Evolutionary conservation across 2,113 vertebrate genomes (phyloP), one percentile per base, ranked within the genome.

Genomic region (Rhinopomastus cyanomelas): DNA sequence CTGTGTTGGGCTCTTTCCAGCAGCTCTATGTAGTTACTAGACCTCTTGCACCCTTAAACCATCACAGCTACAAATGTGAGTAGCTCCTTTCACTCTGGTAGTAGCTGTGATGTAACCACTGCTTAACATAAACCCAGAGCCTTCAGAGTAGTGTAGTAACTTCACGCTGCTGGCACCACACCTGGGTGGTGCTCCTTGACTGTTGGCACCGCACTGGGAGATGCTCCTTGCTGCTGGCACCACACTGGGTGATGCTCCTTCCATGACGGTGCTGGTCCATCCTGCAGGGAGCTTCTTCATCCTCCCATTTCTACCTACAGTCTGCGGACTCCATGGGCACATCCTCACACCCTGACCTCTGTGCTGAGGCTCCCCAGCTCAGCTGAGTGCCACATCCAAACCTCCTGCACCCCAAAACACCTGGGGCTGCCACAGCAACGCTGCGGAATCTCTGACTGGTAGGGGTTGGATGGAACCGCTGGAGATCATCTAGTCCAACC

Each of bases 311-410:
- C 25, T 9, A 29, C 56, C 18, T 6, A 2, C 2, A 6, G 52
- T 18, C 73, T 22, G 12, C 11, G 32, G 6, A 5, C 27, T 34
- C 55, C 27, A 25, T 6, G 9, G 55, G 9, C 1, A 1, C 29
- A 5, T 3, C 16, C 13, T 1, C 9, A 20, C 48, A 32, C 22
- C 80, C 20, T 14, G 3, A 29, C 15, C 48, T 16, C 66, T 17
- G 13, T 1, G 13, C 52, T 15, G 11, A 37, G 36, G 52, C 32
- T 49, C 11, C 16, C 16, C 64, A 36, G 49, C 59, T 77, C 25
- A 44, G 2, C 4, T 0, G 11, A 30, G 49, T 1, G 6, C 53
- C 5, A 0, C 53, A 13, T 22, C 8, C 32, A 57, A 3, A 16
- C 11, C 59, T 39, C 37, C 32, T 1, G 25, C 64, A 27, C 7